Base-by-base conservation (phyloP, 2,113 vertebrate species). In the Podiceps cristatus region DNA sequence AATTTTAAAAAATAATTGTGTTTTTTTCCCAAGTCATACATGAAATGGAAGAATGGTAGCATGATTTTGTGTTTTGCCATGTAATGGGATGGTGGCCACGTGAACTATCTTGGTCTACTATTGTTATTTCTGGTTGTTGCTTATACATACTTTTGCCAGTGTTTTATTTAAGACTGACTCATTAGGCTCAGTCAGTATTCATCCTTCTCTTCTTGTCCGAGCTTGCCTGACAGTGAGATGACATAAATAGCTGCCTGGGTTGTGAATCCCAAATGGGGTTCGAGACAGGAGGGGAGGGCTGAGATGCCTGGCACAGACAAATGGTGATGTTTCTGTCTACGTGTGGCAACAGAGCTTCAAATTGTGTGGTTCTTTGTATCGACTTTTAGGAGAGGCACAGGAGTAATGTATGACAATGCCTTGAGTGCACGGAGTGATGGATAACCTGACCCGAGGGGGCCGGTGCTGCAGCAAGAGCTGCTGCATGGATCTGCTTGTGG, bases 121-220 rank as follows among this genome's bases (percentile, higher is more conserved):
- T 69, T 88, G 59, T n/a, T 79, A 0, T 12, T 72, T 18, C 16
- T 74, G 23, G 13, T 68, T 83, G 23, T 23, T 74, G 23, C 55
- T 84, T 62, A 66, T 23, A 44, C 71, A 92, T 55, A 10, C 24
- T 86, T 88, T 27, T 75, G 56, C n/a, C 37, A 29, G 10, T 17
- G 20, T 64, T 92, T 84, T 72, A 29, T 71, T 47, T 69, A 83
- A 67, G 60, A 37, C 50, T 52, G 37, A 27, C 29, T 88, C 42
- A 10, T 92, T 92, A 79, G 40, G 20, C 64, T 88, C 52, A 55
- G 78, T 86, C 78, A 58, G 60, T 93, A 83, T 80, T 86, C 71
- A 37, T 72, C 59, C 69, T 75, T 71, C 55, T 75, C 49, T 33
- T 80, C 55, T 33, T 80, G 55, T 88, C 50, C 52, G 22, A 28